These are phyloP conservation scores for Halichoerus grypus DNA, from an alignment of 2,113 vertebrate genomes.

Conservation along the genomic window DNA sequence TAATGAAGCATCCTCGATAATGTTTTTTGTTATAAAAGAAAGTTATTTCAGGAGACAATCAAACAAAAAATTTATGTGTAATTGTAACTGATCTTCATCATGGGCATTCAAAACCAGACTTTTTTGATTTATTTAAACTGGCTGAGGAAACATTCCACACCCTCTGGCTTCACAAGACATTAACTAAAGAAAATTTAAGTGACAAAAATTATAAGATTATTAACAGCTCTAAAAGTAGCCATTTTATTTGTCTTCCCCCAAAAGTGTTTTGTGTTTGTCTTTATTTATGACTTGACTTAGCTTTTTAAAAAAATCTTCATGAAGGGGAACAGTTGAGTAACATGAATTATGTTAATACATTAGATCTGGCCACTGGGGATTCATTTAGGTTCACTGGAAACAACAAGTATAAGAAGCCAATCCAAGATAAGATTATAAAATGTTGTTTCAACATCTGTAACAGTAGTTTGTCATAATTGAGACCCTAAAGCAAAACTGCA, in stretches of 20 bases:
- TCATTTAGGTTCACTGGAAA: not conserved
- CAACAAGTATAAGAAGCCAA: not conserved
- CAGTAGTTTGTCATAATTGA: not conserved
- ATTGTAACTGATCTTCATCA: constrained; percentile 7
- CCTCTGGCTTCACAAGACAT: not conserved
- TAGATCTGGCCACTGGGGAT: not conserved
- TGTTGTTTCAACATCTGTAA: not conserved
- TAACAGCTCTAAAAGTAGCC: constrained; percentile 2
- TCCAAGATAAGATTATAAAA: not conserved
- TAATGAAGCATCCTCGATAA: not conserved
- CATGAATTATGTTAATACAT: not conserved
- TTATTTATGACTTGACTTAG: constrained; percentile 36
- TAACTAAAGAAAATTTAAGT: constrained; percentile 28
- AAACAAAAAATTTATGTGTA: constrained; percentile 1
- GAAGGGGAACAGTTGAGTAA: not conserved
- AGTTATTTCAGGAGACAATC: constrained; percentile 59
- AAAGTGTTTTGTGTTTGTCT: not conserved
- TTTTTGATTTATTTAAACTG: not conserved
- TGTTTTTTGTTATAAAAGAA: constrained; percentile 33
- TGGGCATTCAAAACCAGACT: not conserved
- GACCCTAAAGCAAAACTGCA: constrained; percentile 26
- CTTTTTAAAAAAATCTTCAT: constrained; percentile 38
- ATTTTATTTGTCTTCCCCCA: constrained; percentile 33
- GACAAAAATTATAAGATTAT: not conserved
- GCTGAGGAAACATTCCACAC: not conserved